These are phyloP conservation scores for Fragum sueziense DNA, from an alignment of 2,888 invertebrate genomes.

Conservation along the genomic window DNA sequence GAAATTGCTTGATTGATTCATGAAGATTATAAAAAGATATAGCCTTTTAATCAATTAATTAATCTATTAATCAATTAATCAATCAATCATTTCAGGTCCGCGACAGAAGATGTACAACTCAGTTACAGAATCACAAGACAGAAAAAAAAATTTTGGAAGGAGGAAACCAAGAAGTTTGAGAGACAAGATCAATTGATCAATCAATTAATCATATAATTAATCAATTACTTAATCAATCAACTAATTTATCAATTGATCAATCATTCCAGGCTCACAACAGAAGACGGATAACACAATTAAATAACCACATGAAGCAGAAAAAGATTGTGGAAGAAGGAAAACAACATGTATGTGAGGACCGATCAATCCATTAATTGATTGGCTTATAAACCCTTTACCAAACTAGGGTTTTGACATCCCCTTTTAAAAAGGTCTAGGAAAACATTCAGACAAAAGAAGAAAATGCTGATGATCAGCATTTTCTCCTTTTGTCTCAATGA, in stretches of 20 bases:
- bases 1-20: background rate
- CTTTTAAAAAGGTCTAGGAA: too few species aligned
- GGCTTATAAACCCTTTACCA: too few species aligned
- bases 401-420: too few species aligned
- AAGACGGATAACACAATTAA: slow-evolving; percentile 65
- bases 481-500: too few species aligned
- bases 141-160: slow-evolving; percentile 74
- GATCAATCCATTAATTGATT: too few species aligned
- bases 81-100: slow-evolving; percentile 69
- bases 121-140: slow-evolving; percentile 64
- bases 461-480: too few species aligned
- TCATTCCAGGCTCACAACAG: slow-evolving; percentile 74
- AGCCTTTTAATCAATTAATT: background rate
- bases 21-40: background rate
- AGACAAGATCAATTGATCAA: background rate
- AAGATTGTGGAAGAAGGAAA: slow-evolving; percentile 73
- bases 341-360: slow-evolving; percentile 72
- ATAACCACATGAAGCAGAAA: slow-evolving; percentile 67
- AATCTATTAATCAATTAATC: background rate
- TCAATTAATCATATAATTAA: background rate
- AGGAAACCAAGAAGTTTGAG: slow-evolving; percentile 72
- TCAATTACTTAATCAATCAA: too few species aligned
- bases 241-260: too few species aligned
- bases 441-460: too few species aligned
- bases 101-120: slow-evolving; percentile 68